phyloP scores from a whole-genome alignment of 2,797 vertebrate genomes.

The Cephalopachus bancanus region DNA sequence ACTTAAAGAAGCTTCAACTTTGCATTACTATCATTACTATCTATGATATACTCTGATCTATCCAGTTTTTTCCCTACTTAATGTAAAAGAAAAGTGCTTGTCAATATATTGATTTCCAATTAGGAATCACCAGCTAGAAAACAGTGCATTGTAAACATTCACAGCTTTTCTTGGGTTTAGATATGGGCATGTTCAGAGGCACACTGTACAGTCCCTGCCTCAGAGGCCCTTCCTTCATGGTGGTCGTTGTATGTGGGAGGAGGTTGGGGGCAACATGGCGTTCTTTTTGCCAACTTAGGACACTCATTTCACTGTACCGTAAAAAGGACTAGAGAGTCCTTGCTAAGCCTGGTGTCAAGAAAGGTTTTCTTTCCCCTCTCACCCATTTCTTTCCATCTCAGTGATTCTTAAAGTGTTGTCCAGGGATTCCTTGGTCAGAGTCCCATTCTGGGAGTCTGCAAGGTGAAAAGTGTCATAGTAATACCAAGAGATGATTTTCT shows the following conservation, averaged over 20 bases:
- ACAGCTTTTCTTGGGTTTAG: neutral
- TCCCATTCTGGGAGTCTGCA: neutral
- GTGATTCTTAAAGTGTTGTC: neutral
- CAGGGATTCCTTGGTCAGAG: neutral
- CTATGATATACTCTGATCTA: neutral
- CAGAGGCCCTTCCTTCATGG: neutral
- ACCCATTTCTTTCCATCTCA: neutral
- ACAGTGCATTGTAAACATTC: neutral
- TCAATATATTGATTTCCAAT: neutral
- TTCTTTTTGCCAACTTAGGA: neutral
- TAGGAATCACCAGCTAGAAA: neutral
- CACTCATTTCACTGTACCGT: neutral
- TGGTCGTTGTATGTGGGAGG: rapidly evolving
- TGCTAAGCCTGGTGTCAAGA: neutral
- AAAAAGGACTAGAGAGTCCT: neutral
- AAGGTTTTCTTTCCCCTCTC: neutral
- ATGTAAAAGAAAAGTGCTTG: slow-evolving; percentile 34
- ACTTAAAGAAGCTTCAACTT: neutral
- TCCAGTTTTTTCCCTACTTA: neutral
- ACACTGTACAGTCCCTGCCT: no score
- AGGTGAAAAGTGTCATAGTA: neutral
- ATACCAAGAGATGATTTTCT: neutral
- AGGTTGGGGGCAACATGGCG: neutral
- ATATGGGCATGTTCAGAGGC: neutral
- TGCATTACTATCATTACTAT: neutral